These are phyloP conservation scores for Colius striatus DNA, from an alignment of 2,113 vertebrate species.

Conservation along the genomic window DNA sequence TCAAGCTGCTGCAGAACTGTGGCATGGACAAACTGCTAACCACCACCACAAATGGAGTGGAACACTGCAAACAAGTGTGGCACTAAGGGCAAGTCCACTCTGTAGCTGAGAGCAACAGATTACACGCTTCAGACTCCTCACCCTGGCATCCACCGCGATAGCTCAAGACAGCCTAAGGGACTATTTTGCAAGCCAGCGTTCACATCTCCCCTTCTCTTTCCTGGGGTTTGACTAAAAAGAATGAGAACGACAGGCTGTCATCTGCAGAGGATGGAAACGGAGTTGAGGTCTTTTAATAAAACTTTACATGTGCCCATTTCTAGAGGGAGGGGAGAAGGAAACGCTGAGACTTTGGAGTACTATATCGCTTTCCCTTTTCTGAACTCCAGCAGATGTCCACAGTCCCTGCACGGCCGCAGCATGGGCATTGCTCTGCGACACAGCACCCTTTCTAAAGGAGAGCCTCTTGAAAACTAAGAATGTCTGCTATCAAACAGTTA, in stretches of 20 bases:
- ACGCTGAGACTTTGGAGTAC: rapidly evolving
- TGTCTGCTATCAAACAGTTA: not conserved
- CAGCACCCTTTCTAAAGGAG: not conserved
- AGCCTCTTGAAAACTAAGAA: not conserved
- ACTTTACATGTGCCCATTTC: rapidly evolving
- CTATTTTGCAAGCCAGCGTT: not conserved
- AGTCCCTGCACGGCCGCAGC: not conserved
- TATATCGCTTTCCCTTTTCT: not conserved
- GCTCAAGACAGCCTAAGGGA: not conserved
- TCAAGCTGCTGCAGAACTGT: not conserved
- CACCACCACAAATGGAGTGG: rapidly evolving
- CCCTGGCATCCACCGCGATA: not conserved
- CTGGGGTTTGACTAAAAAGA: not conserved
- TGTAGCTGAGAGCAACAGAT: not conserved
- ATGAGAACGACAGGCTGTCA: not conserved
- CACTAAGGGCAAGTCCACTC: not conserved
- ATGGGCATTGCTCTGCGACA: not conserved
- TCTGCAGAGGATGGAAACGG: not conserved
- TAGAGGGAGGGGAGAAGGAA: not conserved
- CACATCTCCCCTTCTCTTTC: not conserved
- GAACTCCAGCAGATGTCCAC: not conserved
- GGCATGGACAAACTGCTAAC: not conserved
- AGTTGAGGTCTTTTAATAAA: not conserved
- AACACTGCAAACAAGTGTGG: not conserved
- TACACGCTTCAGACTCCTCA: not conserved